These are phyloP conservation scores for Operophtera brumata DNA, from an alignment of 2,888 invertebrate species.

Conservation along the genomic window DNA sequence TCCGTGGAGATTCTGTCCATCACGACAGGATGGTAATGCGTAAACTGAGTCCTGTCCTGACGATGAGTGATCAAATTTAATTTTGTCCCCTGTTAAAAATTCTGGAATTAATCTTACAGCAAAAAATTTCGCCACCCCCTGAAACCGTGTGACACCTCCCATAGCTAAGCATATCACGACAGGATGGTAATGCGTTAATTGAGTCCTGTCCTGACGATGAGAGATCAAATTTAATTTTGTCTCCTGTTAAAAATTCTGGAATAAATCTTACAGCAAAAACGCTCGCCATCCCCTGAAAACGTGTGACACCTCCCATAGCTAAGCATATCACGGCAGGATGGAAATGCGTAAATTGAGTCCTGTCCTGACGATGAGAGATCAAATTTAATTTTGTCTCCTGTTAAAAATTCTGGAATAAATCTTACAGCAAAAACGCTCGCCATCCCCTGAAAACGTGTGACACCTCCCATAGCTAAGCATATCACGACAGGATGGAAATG, in stretches of 20 bases:
- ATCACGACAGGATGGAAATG: conserved; percentile 22
- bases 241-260: too few relatives aligned
- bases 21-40: conserved; percentile 21
- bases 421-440: too few relatives aligned
- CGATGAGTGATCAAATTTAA: too few relatives aligned
- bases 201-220: conserved; percentile 23
- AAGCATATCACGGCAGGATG: conserved; percentile 22
- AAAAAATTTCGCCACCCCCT: too few relatives aligned
- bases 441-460: conserved; percentile 6
- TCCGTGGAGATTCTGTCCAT: conserved; percentile 21
- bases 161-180: conserved; percentile 19
- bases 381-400: too few relatives aligned
- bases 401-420: too few relatives aligned
- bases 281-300: neutral
- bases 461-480: conserved; percentile 3
- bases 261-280: too few relatives aligned
- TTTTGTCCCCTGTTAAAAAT: too few relatives aligned
- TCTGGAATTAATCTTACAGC: too few relatives aligned
- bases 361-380: conserved; percentile 23
- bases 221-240: too few relatives aligned
- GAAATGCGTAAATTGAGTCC: conserved; percentile 19
- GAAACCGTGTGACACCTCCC: conserved; percentile 7
- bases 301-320: conserved; percentile 8
- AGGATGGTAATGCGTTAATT: conserved; percentile 18
- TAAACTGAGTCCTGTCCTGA: conserved; percentile 20